Conservation (phyloP, 2,888 invertebrate genomes). For the Nebria salina region DNA sequence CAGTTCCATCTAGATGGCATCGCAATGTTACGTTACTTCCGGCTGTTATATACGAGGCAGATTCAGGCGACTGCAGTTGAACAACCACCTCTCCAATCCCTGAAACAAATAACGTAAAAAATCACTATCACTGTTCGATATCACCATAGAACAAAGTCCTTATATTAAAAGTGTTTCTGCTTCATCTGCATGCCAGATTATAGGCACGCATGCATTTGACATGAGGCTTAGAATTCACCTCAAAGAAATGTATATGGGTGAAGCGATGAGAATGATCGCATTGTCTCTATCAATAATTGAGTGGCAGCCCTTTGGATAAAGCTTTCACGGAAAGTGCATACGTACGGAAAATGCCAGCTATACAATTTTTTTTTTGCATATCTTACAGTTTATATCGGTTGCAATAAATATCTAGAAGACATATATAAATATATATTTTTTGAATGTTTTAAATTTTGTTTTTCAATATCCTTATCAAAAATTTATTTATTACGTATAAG, state of each 20-base stretch:
- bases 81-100: slow-evolving; percentile 71
- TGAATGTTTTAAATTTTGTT: no score
- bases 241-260: background rate
- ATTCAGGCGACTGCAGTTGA: slow-evolving; percentile 68
- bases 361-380: no score
- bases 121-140: background rate
- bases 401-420: no score
- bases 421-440: no score
- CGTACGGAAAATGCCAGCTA: background rate
- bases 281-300: slow-evolving; percentile 1
- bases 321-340: background rate
- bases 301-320: background rate
- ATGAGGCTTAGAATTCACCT: background rate
- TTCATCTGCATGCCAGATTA: background rate
- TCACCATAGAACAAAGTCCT: background rate
- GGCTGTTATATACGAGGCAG: slow-evolving; percentile 62
- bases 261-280: background rate
- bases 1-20: slow-evolving; percentile 74
- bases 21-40: slow-evolving; percentile 68
- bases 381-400: no score
- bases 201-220: background rate
- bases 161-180: background rate
- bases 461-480: no score
- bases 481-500: no score
- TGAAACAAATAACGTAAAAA: slow-evolving; percentile 57